These are phyloP conservation scores for Melanitta fusca DNA, from an alignment of 2,797 vertebrate genomes.

Conservation along the genomic window DNA sequence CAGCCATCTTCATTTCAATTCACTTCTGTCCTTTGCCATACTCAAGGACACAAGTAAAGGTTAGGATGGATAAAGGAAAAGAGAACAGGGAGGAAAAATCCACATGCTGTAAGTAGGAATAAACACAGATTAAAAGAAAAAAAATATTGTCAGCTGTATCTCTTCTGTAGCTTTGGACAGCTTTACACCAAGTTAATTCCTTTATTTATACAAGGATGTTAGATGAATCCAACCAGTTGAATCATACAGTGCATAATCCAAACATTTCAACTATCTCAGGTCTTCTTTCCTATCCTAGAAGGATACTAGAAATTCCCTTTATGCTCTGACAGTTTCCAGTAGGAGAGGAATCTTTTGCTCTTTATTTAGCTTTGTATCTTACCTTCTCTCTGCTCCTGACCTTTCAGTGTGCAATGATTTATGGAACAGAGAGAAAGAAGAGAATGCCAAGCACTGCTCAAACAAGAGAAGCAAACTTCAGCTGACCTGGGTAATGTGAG, in stretches of 20 bases:
- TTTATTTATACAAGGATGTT: slow-evolving; percentile 29
- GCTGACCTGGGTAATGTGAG: not conserved
- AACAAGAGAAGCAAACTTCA: slow-evolving; percentile 14
- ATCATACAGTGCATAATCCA: not conserved
- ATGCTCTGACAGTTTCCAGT: slow-evolving; percentile 17
- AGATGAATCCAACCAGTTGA: not conserved
- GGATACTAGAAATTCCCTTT: slow-evolving; percentile 13
- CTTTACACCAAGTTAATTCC: slow-evolving; percentile 1
- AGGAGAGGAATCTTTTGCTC: slow-evolving; percentile 1
- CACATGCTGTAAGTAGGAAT: not conserved
- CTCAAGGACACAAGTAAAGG: not conserved
- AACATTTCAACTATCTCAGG: not conserved
- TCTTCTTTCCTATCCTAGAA: not conserved
- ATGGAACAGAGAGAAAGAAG: slow-evolving; percentile 3
- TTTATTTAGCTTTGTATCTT: not conserved
- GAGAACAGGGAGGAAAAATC: not conserved
- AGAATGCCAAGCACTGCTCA: slow-evolving; percentile 13
- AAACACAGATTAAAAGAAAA: not conserved
- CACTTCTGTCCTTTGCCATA: not conserved
- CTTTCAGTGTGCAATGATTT: slow-evolving; percentile 22
- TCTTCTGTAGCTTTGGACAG: not conserved
- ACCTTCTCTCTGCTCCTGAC: slow-evolving; percentile 18
- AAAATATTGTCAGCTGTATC: not conserved
- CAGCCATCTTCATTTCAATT: not conserved
- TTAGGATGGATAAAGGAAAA: not conserved